A percentile compares a stretch with the other conserved stretches of the same genome.
Evolutionary conservation across 1,140 invertebrate genomes (phyloP).

Genomic region (Manduca sexta): DNA sequence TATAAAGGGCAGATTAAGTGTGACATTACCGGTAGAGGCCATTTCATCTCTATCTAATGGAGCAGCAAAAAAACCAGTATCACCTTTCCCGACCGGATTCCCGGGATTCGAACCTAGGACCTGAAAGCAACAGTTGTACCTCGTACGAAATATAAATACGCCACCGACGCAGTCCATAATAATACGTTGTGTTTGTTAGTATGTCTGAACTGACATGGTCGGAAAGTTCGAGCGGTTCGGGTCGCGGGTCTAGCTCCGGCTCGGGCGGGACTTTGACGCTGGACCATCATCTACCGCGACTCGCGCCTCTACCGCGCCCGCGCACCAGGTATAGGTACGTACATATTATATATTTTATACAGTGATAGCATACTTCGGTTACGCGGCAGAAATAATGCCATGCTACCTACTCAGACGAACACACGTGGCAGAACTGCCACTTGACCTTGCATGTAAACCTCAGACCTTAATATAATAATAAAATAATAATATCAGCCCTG

Average conservation of each 20-base stretch:
- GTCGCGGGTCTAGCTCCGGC: conserved; percentile 66
- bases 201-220: conserved; percentile 67
- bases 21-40: too few relatives aligned
- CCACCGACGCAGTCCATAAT: too few relatives aligned
- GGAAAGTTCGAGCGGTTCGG: conserved; percentile 64
- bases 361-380: neutral
- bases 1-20: too few relatives aligned
- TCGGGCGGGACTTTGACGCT: conserved; percentile 44
- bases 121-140: too few relatives aligned
- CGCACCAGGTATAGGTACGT: conserved; percentile 49
- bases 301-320: conserved; percentile 50
- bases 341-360: neutral
- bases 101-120: too few relatives aligned
- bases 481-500: too few relatives aligned
- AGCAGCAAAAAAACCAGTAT: too few relatives aligned
- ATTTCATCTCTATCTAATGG: too few relatives aligned
- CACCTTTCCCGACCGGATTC: too few relatives aligned
- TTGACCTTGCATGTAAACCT: neutral
- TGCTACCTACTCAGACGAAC: neutral
- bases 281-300: conserved; percentile 42
- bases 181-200: too few relatives aligned
- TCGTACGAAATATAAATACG: too few relatives aligned
- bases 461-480: neutral
- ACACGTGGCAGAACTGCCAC: neutral
- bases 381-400: neutral